These are phyloP conservation scores for Blomia tropicalis DNA, from an alignment of 2,888 invertebrate genomes.

Conservation along the genomic window DNA sequence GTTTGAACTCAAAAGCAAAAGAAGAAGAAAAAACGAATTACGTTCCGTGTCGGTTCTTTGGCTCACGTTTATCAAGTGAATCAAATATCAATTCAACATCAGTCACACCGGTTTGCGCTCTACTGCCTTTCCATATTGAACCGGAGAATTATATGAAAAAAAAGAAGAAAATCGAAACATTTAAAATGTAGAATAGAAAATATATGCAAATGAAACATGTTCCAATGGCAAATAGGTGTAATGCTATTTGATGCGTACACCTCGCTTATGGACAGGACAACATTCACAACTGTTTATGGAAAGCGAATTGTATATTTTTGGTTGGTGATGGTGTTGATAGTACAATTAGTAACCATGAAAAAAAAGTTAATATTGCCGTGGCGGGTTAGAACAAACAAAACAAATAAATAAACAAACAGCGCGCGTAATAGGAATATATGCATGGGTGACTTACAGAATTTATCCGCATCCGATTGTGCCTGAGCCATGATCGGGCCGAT, in stretches of 20 bases:
- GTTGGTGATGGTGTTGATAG: not conserved
- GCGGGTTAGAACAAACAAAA: too few species aligned
- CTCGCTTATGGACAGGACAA: too few species aligned
- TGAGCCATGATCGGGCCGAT: not conserved
- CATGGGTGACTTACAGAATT: conserved; percentile 13
- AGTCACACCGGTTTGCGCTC: too few species aligned
- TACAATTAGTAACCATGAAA: not conserved
- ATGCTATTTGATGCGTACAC: too few species aligned
- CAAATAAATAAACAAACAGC: not conserved
- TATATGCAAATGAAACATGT: not conserved
- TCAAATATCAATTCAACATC: not conserved
- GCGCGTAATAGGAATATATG: not conserved
- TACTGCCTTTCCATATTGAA: not conserved
- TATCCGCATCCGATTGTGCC: conserved; percentile 10
- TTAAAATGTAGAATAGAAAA: conserved; percentile 1
- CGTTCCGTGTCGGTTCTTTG: too few species aligned
- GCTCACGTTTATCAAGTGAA: too few species aligned
- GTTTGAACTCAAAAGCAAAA: too few species aligned
- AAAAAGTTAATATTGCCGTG: conserved; percentile 3
- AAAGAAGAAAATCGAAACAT: conserved; percentile 3
- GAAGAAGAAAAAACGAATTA: too few species aligned
- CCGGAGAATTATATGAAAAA: conserved; percentile 6
- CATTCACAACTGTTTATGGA: not conserved
- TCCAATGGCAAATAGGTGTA: too few species aligned
- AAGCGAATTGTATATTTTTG: not conserved